Base-by-base conservation (phyloP, 2,113 vertebrate species). In the Plestiodon gilberti region DNA sequence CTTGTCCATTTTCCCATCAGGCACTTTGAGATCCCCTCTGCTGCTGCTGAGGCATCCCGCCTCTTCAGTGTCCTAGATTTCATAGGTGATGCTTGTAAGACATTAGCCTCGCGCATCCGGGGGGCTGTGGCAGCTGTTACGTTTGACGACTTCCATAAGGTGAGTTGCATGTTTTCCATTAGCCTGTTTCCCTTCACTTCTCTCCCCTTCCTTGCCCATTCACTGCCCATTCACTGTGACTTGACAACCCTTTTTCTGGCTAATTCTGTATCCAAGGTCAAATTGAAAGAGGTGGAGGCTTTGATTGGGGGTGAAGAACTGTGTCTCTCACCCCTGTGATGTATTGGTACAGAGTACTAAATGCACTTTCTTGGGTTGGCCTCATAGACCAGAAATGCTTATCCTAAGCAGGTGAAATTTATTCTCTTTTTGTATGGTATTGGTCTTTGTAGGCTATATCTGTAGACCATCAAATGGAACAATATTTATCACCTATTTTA, bases 101-200 rank as follows among this genome's bases (percentile, higher is more conserved):
- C 98, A 88, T 95, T 99, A 4, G 98, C 98, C 0, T 98, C 98
- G 9, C 96, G 96, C 40, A 96, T 98, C 90, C 91, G 98, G 17
- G 98, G 98, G 5, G 97, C 98, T 0, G 98, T 98, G 10, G 98
- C 98, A 1, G 97, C 97, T 0, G 98, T 98, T 94, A 98, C 98
- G 93, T 99, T 98, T 0, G 98, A 99, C 0, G 98, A 98, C 92
- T 99, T 98, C 95, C 98, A 98, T 78, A 98, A 98, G 96, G 98
- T 98, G 43, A 7, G 71, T 18, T 17, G 10, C 17, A 1, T 28
- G 8, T 40, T 18, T 6, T 22, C 0, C 17, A 2, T 14, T 18
- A 0, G 6, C 71, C 6, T 38, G 8, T 22, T 55, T 25, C 2
- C 22, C 23, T 5, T 15, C 9, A 52, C 3, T 35, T 55, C 48